A percentile compares a stretch with the other conserved stretches of the same genome.
Evolutionary conservation across 2,113 vertebrate species (phyloP).

Genomic region (Pithys albifrons): DNA sequence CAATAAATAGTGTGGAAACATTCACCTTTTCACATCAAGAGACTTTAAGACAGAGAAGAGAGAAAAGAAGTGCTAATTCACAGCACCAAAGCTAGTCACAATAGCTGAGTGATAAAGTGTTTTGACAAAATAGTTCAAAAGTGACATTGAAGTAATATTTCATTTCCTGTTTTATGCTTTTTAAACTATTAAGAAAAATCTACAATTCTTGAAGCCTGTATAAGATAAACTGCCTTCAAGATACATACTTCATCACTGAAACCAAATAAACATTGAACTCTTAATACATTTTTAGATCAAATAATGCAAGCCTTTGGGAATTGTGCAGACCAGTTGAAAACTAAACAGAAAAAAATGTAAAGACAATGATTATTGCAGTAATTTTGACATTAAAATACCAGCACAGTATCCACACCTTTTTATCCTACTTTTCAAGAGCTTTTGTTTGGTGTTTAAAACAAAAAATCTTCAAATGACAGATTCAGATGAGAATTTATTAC

Average conservation of each 20-base stretch:
- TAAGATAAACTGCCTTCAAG: constrained; percentile 48
- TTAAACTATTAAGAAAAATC: constrained; percentile 18
- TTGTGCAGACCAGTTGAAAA: constrained; percentile 36
- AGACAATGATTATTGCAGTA: neutral
- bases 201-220: constrained; percentile 41
- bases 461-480: neutral
- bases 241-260: neutral
- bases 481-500: neutral
- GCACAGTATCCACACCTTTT: neutral
- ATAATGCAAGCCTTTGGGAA: neutral
- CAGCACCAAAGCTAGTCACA: neutral
- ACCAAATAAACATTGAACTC: constrained; percentile 9
- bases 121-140: constrained; percentile 31
- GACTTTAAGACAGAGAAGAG: neutral
- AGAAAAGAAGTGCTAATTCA: neutral
- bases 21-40: neutral
- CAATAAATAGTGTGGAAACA: neutral
- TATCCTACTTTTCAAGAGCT: neutral
- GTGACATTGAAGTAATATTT: constrained; percentile 6
- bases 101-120: neutral
- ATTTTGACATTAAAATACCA: neutral
- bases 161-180: constrained; percentile 36
- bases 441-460: neutral
- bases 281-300: constrained; percentile 43
- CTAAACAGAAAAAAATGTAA: constrained; percentile 31